These are phyloP conservation scores for Sigmodon hispidus DNA, from an alignment of 2,113 vertebrate genomes.

Conservation along the genomic window DNA sequence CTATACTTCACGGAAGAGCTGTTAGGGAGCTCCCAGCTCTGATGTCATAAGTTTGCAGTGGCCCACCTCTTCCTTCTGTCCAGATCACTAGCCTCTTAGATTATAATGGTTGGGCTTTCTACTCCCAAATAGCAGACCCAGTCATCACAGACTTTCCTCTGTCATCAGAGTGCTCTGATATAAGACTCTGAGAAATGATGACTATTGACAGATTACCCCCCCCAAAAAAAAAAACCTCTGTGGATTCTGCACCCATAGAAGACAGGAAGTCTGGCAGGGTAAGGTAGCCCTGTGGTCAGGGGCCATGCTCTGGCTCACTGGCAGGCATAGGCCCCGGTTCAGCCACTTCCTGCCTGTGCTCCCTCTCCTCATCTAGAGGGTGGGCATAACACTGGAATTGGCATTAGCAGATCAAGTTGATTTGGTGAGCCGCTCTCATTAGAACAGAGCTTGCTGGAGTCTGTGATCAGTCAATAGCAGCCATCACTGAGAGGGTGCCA, in stretches of 20 bases:
- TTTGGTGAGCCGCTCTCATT: neutral
- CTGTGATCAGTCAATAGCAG: neutral
- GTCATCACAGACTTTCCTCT: neutral
- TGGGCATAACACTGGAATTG: neutral
- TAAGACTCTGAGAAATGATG: neutral
- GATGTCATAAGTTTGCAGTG: neutral
- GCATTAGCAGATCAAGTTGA: neutral
- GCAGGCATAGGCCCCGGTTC: neutral
- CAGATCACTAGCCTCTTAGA: neutral
- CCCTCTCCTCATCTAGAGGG: neutral
- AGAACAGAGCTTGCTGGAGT: neutral
- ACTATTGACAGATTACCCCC: neutral
- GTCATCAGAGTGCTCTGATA: neutral
- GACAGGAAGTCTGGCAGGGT: neutral
- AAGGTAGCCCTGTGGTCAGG: rapidly evolving
- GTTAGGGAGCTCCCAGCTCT: neutral
- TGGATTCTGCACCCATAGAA: neutral
- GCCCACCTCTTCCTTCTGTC: neutral
- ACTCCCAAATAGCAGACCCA: neutral
- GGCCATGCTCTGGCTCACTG: rapidly evolving
- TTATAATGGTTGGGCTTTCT: neutral
- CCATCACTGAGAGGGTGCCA: rapidly evolving
- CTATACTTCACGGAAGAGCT: neutral
- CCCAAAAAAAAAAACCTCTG: neutral
- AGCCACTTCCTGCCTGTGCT: neutral